Base-by-base conservation (phyloP, 2,888 invertebrate genomes). In the Camponotus fellah region DNA sequence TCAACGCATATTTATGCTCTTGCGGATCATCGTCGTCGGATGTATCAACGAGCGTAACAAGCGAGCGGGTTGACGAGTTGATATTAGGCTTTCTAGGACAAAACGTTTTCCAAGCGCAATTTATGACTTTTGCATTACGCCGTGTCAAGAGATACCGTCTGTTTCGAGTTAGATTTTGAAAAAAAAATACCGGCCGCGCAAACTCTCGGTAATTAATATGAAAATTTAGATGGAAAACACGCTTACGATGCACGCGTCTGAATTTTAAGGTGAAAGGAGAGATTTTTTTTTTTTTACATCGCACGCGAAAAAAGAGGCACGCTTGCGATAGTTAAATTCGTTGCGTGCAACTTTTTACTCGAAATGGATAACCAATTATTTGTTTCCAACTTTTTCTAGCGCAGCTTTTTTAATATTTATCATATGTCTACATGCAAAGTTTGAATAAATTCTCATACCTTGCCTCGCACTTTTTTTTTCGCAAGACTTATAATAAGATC, bases 61-160 rank as follows among this genome's bases (percentile, higher is more conserved):
- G 79, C 68, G 77, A 84, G 77, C 81, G 71, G 72, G n/a, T n/a
- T 75, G 86, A 85, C 84, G 75, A 82, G 86, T 79, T 82, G 75
- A 83, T 87, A 83, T 68, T 79, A 79, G 72, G 85, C 76, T 84
- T 84, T 81, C 74, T 84, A 46, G 83, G 79, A 83, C 88, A 76
- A 84, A 86, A 71, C 53, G 58, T 37, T 84, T 71, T 69, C 79
- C 66, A 62, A 58, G 72, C 62, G 72, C 83, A 87, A 87, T 87
- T 88, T 86, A 46, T 40, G 75, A 79, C 79, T 87, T 82, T 77
- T 60, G 12, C 66, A 56, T 66, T 66, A 56, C 40, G 9, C 56
- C n/a, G 5, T 53, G 43, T 77, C 60, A 60, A 60, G 46, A 60
- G 34, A n/a, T 34, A 32, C 21, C 43, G 37, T 3, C 66, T 26